Conservation (phyloP, 2,888 invertebrate species). For the Dicycla oo region DNA sequence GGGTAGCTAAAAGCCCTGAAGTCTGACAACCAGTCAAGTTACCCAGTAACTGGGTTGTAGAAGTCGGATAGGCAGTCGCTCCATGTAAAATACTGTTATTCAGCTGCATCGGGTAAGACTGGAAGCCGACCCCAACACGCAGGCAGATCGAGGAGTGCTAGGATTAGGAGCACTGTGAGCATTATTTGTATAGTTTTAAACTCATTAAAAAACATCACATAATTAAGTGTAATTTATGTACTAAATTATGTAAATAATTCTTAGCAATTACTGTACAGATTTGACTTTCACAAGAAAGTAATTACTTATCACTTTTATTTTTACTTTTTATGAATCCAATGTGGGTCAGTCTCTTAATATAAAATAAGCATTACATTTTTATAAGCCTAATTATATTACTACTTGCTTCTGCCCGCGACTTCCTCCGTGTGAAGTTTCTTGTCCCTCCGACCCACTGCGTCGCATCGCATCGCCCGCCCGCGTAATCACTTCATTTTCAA, state of each 20-base stretch:
- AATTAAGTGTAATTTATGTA: not conserved
- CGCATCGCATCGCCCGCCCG: too few species aligned
- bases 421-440: too few species aligned
- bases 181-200: not conserved
- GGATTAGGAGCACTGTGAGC: accelerated
- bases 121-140: not conserved
- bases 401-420: too few species aligned
- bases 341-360: not conserved
- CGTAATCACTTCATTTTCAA: too few species aligned
- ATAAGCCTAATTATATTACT: conserved; percentile 12
- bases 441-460: too few species aligned
- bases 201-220: not conserved
- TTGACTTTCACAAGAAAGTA: conserved; percentile 40
- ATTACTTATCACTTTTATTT: not conserved
- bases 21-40: not conserved
- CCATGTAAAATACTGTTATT: not conserved
- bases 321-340: not conserved
- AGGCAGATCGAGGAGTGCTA: not conserved
- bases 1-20: not conserved
- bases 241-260: conserved; percentile 25
- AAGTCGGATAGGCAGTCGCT: not conserved
- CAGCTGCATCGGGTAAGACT: not conserved
- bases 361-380: conserved; percentile 27
- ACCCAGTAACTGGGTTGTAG: not conserved
- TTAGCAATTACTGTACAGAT: not conserved